Conservation (phyloP, 2,797 vertebrate species). For the Rhabdomys pumilio region DNA sequence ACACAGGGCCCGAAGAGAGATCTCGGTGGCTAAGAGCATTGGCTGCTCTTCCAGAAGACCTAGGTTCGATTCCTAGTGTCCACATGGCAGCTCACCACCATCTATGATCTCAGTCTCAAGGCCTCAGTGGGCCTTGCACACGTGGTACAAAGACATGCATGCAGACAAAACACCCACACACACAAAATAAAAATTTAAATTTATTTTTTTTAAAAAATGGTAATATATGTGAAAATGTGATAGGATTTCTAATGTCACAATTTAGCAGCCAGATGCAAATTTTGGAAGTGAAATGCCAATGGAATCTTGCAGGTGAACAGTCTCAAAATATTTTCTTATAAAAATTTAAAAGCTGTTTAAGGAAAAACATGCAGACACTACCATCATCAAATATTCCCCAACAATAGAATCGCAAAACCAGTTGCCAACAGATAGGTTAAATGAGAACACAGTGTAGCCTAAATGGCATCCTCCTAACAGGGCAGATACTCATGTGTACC, state of each 20-base stretch:
- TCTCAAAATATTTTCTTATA: neutral
- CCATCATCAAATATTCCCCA: neutral
- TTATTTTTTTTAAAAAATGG: neutral
- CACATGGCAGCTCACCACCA: neutral
- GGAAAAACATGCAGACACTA: neutral
- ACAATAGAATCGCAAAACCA: neutral
- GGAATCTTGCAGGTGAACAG: neutral
- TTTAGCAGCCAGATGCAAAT: neutral
- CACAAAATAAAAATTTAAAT: neutral
- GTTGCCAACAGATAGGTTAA: neutral
- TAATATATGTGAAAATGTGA: neutral
- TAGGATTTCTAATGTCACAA: neutral
- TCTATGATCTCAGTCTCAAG: neutral
- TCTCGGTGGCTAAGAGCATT: neutral
- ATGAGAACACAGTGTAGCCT: neutral
- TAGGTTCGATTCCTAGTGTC: neutral
- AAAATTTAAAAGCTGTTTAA: neutral
- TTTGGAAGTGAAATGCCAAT: neutral
- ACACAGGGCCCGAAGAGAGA: neutral
- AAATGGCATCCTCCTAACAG: neutral
- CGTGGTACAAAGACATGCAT: neutral
- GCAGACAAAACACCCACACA: neutral
- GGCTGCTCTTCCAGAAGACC: neutral
- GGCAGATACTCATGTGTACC: neutral
- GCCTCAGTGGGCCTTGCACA: neutral